Base-by-base conservation (phyloP, 2,888 invertebrate species). In the Sturmia bella region DNA sequence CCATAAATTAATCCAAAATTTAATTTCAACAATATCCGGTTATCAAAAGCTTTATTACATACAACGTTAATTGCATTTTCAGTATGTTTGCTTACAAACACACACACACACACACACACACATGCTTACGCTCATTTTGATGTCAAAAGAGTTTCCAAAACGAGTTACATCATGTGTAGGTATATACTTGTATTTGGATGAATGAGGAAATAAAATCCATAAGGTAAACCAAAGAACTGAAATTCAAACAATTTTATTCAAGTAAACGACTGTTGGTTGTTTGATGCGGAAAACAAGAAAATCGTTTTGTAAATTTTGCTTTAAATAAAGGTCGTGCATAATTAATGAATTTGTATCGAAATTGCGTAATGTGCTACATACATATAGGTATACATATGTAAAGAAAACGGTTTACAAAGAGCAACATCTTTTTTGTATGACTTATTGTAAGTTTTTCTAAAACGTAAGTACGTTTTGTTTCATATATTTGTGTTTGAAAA, bases 31-130 rank as follows among this genome's bases (percentile, higher is more conserved):
- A 56, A 66, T 19, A 54, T 74, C 74, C 74, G 64, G 43, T 48
- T 32, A 45, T 68, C 17, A 13, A 41, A 50, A 50, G 27, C 17
- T 32, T 50, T 57, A 17, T 4, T 43, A 27, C 48, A 66, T 37
- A 68, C 48, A 63, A 63, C 59, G 50, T 75, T 80, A 80, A 80
- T 80, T 75, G 66, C 52, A 64, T 17, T 56, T 66, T 64, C 37
- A 63, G 21, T 64, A 59, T 64, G 39, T 70, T 52, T 73, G 15
- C 17, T 13, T 13, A 50, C 21, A 37, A 13, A 15, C 39, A 37
- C 13, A 37, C 13, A 37, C 48, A 48, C 41, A 50, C 52, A 52
- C 12, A 15, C 21, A 24, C 24, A 39, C 41, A 13, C n/a, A 15
- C 39, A 66, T 39, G 41, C 12, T 21, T 21, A 27, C 3, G 21